Conservation (phyloP, 92 coral and sea anemone species). For the Heliopora coerulea region DNA sequence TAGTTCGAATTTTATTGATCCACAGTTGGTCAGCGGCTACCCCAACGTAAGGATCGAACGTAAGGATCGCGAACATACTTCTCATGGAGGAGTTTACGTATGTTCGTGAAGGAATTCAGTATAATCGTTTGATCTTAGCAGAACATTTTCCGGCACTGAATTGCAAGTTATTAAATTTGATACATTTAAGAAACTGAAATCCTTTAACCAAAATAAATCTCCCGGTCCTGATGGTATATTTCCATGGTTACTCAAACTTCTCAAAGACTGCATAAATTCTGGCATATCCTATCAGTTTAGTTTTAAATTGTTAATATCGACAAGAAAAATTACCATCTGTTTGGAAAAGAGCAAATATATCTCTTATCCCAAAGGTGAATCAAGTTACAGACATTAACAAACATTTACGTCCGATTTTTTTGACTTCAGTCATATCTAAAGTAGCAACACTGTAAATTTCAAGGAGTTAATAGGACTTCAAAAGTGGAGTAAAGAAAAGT, state of each 20-base stretch:
- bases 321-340: conserved; percentile 22
- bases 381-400: conserved; percentile 24
- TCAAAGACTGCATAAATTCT: conserved; percentile 20
- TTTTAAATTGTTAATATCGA: conserved; percentile 13
- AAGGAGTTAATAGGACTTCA: no score
- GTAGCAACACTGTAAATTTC: no score
- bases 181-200: conserved; percentile 12
- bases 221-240: conserved; percentile 26
- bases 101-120: no score
- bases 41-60: no score
- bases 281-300: neutral
- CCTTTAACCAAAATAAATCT: conserved; percentile 25
- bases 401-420: conserved; percentile 28
- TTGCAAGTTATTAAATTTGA: neutral
- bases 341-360: conserved; percentile 25
- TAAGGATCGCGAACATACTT: no score
- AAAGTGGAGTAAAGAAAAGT: no score
- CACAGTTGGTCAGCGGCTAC: no score
- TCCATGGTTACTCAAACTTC: conserved; percentile 2
- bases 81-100: no score
- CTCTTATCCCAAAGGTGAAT: conserved; percentile 7
- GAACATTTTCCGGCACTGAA: no score
- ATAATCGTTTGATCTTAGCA: no score
- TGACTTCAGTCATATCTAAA: conserved; percentile 14
- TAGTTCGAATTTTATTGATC: no score